These are phyloP conservation scores for Caranx melampygus DNA, from an alignment of 2,113 vertebrate species.

Conservation along the genomic window DNA sequence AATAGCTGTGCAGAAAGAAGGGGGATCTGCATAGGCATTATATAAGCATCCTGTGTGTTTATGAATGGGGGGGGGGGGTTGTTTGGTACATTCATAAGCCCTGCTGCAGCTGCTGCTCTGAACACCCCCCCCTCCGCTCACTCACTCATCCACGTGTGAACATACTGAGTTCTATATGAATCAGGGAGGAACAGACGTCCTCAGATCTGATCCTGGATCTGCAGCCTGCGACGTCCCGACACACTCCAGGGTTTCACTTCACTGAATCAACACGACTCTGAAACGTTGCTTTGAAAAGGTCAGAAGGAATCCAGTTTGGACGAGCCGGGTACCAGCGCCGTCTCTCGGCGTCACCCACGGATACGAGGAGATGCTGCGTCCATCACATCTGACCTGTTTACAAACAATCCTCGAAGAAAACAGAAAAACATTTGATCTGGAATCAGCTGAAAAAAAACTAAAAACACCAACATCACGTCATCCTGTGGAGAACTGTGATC, in stretches of 20 bases:
- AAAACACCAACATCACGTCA: no score
- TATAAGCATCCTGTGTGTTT: constrained; percentile 79
- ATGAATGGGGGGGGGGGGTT: constrained; percentile 75
- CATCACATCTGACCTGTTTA: no score
- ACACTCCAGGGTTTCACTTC: background rate
- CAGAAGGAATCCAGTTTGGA: background rate
- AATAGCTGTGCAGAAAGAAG: constrained; percentile 66
- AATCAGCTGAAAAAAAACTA: no score
- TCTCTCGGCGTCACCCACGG: background rate
- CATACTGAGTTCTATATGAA: background rate
- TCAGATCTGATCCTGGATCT: background rate
- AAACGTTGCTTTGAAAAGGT: background rate
- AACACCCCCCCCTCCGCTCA: constrained; percentile 12
- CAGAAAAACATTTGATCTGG: no score
- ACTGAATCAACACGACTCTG: background rate
- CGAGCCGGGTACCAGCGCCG: background rate
- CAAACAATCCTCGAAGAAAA: no score
- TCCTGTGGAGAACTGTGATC: no score
- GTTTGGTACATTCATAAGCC: constrained; percentile 70
- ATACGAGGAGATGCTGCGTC: no score
- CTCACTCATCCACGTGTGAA: constrained; percentile 29
- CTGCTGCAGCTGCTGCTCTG: constrained; percentile 61
- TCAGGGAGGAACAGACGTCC: background rate
- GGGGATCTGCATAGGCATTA: constrained; percentile 67
- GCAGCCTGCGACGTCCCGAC: background rate